A percentile compares a stretch with the other conserved stretches of the same genome.
These are phyloP conservation scores for Cyphotilapia sp. DNA, from an alignment of 2,113 vertebrate species.

Conservation along the genomic window DNA sequence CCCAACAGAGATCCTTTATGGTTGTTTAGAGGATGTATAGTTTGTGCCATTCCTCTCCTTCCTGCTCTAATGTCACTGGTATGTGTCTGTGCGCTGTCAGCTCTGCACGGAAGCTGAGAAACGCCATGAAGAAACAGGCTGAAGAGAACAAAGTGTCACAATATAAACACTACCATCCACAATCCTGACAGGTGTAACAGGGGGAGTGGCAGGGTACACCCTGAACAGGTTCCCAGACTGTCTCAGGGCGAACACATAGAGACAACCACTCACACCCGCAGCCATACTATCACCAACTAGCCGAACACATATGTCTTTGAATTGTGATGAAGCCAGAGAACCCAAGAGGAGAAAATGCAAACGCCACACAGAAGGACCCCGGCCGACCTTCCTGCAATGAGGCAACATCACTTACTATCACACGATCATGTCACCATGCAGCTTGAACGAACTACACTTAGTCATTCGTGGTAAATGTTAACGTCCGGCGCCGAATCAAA, in stretches of 20 bases:
- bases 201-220: not conserved
- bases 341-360: not conserved
- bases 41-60: not conserved
- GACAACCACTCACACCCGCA: not conserved
- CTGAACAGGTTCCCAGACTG: not conserved
- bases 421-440: not conserved
- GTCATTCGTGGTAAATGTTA: not conserved
- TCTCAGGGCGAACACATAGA: not conserved
- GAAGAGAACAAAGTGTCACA: not conserved
- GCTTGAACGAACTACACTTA: not conserved
- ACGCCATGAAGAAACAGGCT: rapidly evolving
- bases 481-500: not conserved
- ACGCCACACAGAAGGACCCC: not conserved
- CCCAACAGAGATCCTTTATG: not conserved
- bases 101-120: not conserved
- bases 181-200: not conserved
- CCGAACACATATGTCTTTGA: not conserved
- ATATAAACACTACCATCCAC: not conserved
- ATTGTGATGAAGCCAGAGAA: not conserved
- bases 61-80: not conserved
- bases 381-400: not conserved
- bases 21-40: not conserved
- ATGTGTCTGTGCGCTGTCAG: rapidly evolving
- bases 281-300: rapidly evolving
- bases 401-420: not conserved